A percentile compares a stretch with the other conserved stretches of the same genome.
phyloP scores from a whole-genome alignment of 2,797 vertebrate genomes.

The Capromys pilorides region DNA sequence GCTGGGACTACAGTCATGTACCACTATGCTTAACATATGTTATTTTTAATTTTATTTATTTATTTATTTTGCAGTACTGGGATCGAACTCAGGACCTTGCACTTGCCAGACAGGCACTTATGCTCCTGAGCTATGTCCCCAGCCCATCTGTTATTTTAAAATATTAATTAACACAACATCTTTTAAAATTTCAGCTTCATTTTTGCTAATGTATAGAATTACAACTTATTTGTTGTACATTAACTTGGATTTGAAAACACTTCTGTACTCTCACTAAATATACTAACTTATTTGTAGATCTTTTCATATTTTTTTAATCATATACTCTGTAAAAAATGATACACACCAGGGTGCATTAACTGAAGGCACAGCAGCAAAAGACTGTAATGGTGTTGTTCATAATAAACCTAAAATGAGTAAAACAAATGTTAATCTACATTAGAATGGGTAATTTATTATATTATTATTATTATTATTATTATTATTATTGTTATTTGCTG shows the following conservation, averaged over 20 bases:
- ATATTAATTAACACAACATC: not conserved
- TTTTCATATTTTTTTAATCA: constrained; percentile 4
- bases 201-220: constrained; percentile 12
- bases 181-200: constrained; percentile 16
- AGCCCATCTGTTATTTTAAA: not conserved
- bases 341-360: not conserved
- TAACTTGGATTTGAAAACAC: constrained; percentile 4
- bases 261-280: constrained; percentile 13
- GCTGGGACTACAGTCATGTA: not conserved
- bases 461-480: too few species aligned
- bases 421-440: not conserved
- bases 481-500: too few species aligned
- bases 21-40: too few species aligned
- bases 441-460: too few species aligned
- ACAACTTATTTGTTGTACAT: not conserved
- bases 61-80: too few species aligned
- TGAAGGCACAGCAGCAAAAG: constrained; percentile 35
- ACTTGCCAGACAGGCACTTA: too few species aligned
- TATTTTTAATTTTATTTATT: too few species aligned
- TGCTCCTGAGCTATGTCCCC: too few species aligned
- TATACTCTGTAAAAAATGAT: constrained; percentile 24
- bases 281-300: constrained; percentile 28
- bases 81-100: too few species aligned
- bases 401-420: constrained; percentile 7
- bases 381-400: constrained; percentile 18